These are phyloP conservation scores for Stratiolaelaps scimitus DNA, from an alignment of 1,140 invertebrate species.

Conservation along the genomic window DNA sequence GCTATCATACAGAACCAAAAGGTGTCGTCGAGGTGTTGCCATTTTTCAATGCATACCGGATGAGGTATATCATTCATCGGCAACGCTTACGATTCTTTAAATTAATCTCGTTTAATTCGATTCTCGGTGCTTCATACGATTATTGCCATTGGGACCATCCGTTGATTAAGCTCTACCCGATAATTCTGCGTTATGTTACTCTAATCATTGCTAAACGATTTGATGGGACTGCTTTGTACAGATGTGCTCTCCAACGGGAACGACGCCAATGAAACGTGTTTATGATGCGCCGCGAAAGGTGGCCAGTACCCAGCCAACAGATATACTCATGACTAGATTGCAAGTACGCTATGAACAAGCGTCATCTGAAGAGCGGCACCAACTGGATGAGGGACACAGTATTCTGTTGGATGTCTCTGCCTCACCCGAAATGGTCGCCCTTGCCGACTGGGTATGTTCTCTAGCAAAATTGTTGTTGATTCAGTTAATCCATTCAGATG, in stretches of 20 bases:
- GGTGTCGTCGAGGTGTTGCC: no score
- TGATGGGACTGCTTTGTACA: not conserved
- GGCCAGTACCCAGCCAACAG: constrained; percentile 5
- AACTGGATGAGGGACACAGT: constrained; percentile 13
- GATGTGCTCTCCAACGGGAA: not conserved
- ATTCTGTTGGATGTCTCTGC: not conserved
- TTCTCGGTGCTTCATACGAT: not conserved
- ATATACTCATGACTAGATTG: not conserved
- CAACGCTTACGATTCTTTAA: no score
- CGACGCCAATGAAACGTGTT: not conserved
- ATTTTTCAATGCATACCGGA: no score
- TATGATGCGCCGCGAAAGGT: not conserved
- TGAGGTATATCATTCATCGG: no score
- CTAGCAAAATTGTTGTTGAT: no score
- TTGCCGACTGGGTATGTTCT: not conserved
- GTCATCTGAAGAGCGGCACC: not conserved
- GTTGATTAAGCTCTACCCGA: not conserved
- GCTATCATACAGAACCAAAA: no score
- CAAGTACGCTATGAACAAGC: not conserved
- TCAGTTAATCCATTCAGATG: no score
- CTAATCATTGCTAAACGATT: not conserved
- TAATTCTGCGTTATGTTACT: not conserved
- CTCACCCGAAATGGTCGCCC: not conserved
- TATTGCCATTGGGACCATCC: not conserved
- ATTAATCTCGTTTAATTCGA: not conserved